phyloP scores from a whole-genome alignment of 2,113 vertebrate genomes.

The Scopus umbretta region DNA sequence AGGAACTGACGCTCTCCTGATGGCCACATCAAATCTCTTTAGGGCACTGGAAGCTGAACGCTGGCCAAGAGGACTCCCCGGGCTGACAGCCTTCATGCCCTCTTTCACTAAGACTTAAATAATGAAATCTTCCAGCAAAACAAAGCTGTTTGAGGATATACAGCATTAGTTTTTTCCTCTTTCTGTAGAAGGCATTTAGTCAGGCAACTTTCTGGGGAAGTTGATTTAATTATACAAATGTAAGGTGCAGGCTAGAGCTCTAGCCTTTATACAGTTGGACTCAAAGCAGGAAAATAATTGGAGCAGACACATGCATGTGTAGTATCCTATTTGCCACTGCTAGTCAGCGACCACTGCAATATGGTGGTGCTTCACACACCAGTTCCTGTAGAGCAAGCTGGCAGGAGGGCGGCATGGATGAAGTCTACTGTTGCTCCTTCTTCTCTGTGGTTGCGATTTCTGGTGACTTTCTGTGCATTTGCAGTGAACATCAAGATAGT shows the following conservation, averaged over 20 bases:
- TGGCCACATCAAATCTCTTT: not conserved
- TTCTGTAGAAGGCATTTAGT: not conserved
- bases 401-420: not conserved
- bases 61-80: not conserved
- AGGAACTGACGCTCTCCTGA: not conserved
- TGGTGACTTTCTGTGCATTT: not conserved
- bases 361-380: not conserved
- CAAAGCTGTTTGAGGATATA: not conserved
- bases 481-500: not conserved
- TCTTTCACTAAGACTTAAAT: not conserved
- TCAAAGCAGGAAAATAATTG: not conserved
- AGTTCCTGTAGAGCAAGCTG: not conserved
- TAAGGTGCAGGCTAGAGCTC: not conserved
- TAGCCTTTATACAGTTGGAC: not conserved
- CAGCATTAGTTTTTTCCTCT: not conserved
- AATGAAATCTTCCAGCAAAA: constrained; percentile 2
- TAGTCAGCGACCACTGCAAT: not conserved
- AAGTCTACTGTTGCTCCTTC: not conserved
- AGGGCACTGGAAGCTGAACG: not conserved
- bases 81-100: not conserved
- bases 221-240: not conserved
- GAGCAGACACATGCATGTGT: rapidly evolving
- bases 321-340: not conserved
- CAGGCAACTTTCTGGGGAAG: not conserved
- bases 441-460: rapidly evolving